Evolutionary conservation across 2,113 vertebrate species (phyloP).

Genomic region (Chaetorhynchus papuensis): DNA sequence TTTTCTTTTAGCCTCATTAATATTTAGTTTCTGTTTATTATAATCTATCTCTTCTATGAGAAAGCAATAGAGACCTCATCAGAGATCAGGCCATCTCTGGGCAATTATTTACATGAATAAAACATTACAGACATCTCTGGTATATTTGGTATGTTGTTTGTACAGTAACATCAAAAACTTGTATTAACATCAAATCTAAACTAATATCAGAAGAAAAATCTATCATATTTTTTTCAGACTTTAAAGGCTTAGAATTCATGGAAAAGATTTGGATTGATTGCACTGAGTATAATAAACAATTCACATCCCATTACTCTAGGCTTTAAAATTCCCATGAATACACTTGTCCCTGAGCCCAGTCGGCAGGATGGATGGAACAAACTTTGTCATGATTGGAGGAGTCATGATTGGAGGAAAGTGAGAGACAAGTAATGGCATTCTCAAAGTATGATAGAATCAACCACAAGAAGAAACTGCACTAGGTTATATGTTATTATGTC

Average conservation of each 20-base stretch:
- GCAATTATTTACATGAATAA: slow-evolving; percentile 5
- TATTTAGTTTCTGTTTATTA: background rate
- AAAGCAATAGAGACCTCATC: background rate
- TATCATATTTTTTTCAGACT: background rate
- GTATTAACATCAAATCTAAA: background rate
- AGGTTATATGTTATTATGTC: background rate
- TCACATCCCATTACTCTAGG: background rate
- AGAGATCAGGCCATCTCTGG: background rate
- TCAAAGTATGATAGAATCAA: background rate
- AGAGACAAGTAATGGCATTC: background rate
- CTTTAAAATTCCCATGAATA: background rate
- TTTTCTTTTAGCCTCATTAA: background rate
- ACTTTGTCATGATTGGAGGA: background rate
- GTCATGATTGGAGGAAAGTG: background rate
- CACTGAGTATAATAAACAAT: background rate
- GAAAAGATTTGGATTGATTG: background rate
- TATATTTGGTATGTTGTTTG: background rate
- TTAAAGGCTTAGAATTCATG: background rate
- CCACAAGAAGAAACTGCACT: background rate
- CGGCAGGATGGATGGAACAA: background rate
- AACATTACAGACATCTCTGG: background rate
- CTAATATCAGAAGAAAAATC: background rate
- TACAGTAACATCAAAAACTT: background rate
- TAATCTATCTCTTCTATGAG: background rate
- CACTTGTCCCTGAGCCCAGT: background rate